These are phyloP conservation scores for Chiloscyllium punctatum DNA, from an alignment of 2,797 vertebrate species.

Conservation along the genomic window DNA sequence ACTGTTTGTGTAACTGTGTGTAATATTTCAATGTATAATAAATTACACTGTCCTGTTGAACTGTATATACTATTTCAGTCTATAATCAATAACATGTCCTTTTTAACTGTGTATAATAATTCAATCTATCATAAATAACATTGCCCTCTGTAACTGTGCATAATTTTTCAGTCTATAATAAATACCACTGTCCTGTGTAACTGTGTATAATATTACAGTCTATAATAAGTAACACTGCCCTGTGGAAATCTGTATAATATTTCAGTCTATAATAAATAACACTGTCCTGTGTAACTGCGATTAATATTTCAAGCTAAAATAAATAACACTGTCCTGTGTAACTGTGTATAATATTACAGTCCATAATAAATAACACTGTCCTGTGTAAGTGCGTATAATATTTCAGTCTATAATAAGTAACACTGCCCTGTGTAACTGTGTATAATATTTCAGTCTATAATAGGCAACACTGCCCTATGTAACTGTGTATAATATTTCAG, in stretches of 20 bases:
- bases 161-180: too few species aligned
- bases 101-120: too few species aligned
- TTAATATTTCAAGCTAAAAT: too few species aligned
- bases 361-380: too few species aligned
- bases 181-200: too few species aligned
- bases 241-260: background rate
- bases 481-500: background rate
- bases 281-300: background rate
- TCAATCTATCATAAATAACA: too few species aligned
- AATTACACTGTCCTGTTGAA: background rate
- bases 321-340: too few species aligned
- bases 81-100: background rate
- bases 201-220: background rate
- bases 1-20: background rate
- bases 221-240: background rate
- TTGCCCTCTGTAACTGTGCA: too few species aligned
- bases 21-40: background rate
- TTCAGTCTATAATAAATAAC: background rate
- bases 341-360: too few species aligned
- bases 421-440: too few species aligned
- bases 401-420: too few species aligned
- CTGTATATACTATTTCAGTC: background rate
- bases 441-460: background rate
- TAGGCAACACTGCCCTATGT: background rate
- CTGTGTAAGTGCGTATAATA: background rate